Percentiles rank a stretch among this genome's conserved stretches.
phyloP scores from a whole-genome alignment of 2,888 invertebrate species.

The Chirona hameri region DNA sequence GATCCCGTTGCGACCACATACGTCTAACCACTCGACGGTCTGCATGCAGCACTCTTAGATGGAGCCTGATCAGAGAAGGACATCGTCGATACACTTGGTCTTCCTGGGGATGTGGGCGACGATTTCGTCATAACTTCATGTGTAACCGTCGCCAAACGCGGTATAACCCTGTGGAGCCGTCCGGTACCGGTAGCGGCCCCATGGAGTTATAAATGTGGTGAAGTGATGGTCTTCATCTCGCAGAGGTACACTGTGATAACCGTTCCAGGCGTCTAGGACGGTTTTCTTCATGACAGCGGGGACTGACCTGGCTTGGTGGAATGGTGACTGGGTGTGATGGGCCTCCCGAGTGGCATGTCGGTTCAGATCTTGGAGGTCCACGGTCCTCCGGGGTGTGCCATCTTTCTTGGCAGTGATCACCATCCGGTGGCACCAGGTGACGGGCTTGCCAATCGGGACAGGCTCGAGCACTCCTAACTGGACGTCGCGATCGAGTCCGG shows the following conservation, averaged over 20 bases:
- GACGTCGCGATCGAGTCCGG: constrained; percentile 33
- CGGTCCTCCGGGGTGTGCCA: constrained; percentile 29
- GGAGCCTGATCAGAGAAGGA: constrained; percentile 28
- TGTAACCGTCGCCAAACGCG: constrained; percentile 10
- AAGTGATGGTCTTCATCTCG: constrained; percentile 25
- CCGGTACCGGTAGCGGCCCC: constrained; percentile 32
- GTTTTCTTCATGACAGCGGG: constrained; percentile 25
- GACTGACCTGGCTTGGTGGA: constrained; percentile 28
- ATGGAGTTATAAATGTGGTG: constrained; percentile 34
- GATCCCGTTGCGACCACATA: constrained; percentile 24
- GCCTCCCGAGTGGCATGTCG: not conserved
- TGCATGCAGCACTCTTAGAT: not conserved
- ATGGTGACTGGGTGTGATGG: constrained; percentile 31
- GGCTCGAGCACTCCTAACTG: constrained; percentile 13
- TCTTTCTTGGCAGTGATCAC: constrained; percentile 34
- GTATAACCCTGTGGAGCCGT: constrained; percentile 33
- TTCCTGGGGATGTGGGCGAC: too few species aligned
- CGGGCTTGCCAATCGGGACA: constrained; percentile 28
- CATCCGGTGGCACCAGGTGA: constrained; percentile 32
- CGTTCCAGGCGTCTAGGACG: constrained; percentile 32
- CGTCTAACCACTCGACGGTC: not conserved
- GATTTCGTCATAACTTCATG: too few species aligned
- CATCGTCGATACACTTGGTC: too few species aligned
- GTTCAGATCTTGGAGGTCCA: constrained; percentile 31
- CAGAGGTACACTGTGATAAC: constrained; percentile 33